These are phyloP conservation scores for Porites lutea DNA, from an alignment of 64 coral and sea anemone species.

Conservation along the genomic window DNA sequence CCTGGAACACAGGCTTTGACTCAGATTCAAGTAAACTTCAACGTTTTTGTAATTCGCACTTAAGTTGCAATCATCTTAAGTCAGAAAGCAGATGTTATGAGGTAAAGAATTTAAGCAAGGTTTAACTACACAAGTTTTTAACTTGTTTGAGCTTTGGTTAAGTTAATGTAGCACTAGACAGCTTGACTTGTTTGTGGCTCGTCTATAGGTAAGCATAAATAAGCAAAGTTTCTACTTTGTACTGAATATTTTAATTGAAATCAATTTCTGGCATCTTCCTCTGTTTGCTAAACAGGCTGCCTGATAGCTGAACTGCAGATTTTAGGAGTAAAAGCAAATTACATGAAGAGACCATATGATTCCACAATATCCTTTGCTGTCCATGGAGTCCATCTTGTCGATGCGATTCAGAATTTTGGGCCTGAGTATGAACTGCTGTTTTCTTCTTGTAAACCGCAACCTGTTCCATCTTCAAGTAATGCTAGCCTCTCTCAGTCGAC, in stretches of 20 bases:
- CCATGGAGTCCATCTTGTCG: conserved; percentile 86
- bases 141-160: too few species aligned
- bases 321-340: conserved; percentile 79
- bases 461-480: neutral
- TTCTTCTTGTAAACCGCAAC: conserved; percentile 71
- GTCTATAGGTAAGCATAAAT: too few species aligned
- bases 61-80: too few species aligned
- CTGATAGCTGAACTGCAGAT: conserved; percentile 96
- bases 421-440: conserved; percentile 91
- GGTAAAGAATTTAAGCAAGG: too few species aligned
- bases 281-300: conserved; percentile 44
- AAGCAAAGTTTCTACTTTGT: too few species aligned
- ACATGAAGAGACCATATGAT: conserved; percentile 95
- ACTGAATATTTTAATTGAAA: neutral
- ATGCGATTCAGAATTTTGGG: conserved; percentile 90
- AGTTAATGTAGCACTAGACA: too few species aligned
- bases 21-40: too few species aligned
- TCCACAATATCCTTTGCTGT: conserved; percentile 79
- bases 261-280: neutral
- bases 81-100: too few species aligned
- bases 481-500: neutral
- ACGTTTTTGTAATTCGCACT: too few species aligned
- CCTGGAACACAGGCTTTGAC: too few species aligned
- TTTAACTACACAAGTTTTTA: too few species aligned
- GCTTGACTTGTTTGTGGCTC: too few species aligned